Conservation (phyloP, 2,888 invertebrate species). For the Aphidoletes aphidimyza region DNA sequence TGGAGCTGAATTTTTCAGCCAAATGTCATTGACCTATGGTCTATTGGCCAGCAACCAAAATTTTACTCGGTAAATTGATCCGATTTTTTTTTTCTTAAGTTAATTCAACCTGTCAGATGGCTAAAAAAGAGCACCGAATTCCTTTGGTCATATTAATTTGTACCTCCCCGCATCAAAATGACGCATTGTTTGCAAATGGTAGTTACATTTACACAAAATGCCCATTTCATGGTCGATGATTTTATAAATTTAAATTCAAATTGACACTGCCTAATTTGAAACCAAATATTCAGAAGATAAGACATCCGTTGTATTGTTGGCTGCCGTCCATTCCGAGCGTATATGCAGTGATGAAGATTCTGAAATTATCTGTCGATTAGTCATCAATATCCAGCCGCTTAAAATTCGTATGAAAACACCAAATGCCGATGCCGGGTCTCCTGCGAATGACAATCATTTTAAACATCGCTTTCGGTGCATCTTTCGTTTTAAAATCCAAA, state of each 20-base stretch:
- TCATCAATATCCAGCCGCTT: neutral
- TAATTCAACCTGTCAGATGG: neutral
- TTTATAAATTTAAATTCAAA: neutral
- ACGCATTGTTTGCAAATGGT: neutral
- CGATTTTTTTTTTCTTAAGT: neutral
- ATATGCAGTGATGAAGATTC: no score
- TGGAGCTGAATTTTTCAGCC: no score
- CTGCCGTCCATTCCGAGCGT: neutral
- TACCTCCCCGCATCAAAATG: neutral
- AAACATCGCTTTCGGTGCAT: no score
- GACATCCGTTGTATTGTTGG: neutral
- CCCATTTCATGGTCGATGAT: neutral
- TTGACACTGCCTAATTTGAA: neutral
- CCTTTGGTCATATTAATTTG: neutral
- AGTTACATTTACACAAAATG: slow-evolving; percentile 2
- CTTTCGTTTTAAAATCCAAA: neutral
- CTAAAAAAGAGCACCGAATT: neutral
- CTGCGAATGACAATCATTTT: neutral
- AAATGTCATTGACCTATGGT: no score
- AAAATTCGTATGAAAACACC: neutral
- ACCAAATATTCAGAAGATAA: neutral
- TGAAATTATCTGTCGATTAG: neutral
- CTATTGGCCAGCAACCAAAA: neutral
- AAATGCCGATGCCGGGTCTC: no score
- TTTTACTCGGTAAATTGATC: neutral